Base-by-base conservation (phyloP, 35 echinoderm and acorn worm species). In the Ophioderma brevispina region DNA sequence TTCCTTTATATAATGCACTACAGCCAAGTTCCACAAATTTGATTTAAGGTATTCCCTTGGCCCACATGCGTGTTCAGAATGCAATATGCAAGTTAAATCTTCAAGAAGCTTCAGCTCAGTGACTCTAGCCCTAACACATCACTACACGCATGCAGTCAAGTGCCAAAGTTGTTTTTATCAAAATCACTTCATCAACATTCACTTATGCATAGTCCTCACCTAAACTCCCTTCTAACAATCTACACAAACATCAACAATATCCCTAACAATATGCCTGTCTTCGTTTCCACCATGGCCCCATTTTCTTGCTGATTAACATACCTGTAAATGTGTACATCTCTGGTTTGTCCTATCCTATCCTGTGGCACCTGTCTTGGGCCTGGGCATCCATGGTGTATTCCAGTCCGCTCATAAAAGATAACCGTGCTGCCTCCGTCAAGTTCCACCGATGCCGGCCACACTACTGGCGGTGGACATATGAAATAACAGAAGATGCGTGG, bases 361-460 rank as follows among this genome's bases (percentile, higher is more conserved):
- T 89, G 78, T 99, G 97, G 80, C 97, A 99, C 41, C 97, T 92
- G 59, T 99, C 97, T 81, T 99, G 97, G 25, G 97, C 97, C 75
- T 99, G 97, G 8, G 97, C 97, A 86, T 99, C 97, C 97, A 99
- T 99, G 25, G 97, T 99, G 97, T 93, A 46, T 99, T 99, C 93
- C 97, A 99, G 84, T 99, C 97, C 96, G 95, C 76, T 99, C 97
- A 39, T 99, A 99, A 91, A 99, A 99, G 55, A 99, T 85, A 33
- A 99, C 97, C 6, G 97, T 95, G 38, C 94, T 32, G 97, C 97
- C 34, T 94, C 97, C 0, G 97, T 99, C 56, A 99, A 64, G 77
- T 99, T 99, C n/a, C n/a, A n/a, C n/a, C n/a, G 13, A 99, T 88
- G 21, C 97, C 97, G 1, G 95, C 75, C 49, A 93, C 97, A 55